Evolutionary conservation across 2,888 invertebrate species (phyloP).

Genomic region (Ctenicera cuprea): DNA sequence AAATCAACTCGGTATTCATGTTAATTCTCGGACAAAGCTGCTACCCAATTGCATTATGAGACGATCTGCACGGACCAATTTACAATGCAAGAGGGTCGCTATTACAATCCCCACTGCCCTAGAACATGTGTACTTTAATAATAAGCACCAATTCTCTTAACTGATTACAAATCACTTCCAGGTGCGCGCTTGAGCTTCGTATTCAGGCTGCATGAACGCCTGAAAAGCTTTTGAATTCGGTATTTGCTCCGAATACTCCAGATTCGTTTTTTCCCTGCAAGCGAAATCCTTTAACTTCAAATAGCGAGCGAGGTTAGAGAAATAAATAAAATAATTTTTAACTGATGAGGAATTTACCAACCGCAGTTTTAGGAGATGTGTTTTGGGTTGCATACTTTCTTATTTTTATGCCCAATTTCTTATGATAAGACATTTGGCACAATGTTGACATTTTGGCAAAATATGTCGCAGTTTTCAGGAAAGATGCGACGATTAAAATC

Average conservation of each 20-base stretch:
- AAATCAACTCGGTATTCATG: constrained; percentile 38
- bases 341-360: background rate
- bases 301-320: background rate
- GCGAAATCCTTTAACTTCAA: constrained; percentile 15
- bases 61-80: constrained; percentile 33
- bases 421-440: constrained; percentile 21
- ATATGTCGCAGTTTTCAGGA: constrained; percentile 4
- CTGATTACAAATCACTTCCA: constrained; percentile 55
- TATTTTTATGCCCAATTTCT: too few relatives aligned
- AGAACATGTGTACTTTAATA: constrained; percentile 38
- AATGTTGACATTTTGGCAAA: constrained; percentile 1
- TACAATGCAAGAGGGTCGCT: constrained; percentile 31
- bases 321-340: constrained; percentile 29
- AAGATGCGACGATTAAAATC: constrained; percentile 57
- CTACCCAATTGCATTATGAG: constrained; percentile 45
- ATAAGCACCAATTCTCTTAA: constrained; percentile 49
- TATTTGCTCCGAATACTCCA: constrained; percentile 41
- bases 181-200: constrained; percentile 43
- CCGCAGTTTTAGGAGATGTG: constrained; percentile 1
- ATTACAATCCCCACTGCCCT: constrained; percentile 16
- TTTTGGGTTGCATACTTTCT: background rate
- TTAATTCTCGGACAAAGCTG: constrained; percentile 43
- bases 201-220: constrained; percentile 34
- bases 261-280: constrained; percentile 22
- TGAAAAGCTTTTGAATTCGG: constrained; percentile 43